phyloP scores from a whole-genome alignment of 2,797 vertebrate genomes.

The Poecilia picta region DNA sequence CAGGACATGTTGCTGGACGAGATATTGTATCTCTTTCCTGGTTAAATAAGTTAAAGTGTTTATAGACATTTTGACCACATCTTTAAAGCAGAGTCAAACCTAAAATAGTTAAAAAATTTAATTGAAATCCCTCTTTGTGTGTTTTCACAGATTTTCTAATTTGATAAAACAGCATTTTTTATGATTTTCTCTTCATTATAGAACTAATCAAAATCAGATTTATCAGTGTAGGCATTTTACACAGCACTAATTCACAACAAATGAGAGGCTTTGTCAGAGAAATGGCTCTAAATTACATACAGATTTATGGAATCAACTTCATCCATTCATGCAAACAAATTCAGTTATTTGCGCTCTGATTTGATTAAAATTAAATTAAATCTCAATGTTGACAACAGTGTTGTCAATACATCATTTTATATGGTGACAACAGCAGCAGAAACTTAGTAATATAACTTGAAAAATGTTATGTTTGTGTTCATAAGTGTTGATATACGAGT shows the following conservation, averaged over 20 bases:
- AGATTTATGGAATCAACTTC: neutral
- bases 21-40: neutral
- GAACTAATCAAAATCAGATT: neutral
- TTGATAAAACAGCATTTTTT: neutral
- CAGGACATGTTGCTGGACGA: neutral
- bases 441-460: neutral
- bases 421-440: neutral
- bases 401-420: neutral
- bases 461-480: neutral
- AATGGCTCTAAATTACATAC: neutral
- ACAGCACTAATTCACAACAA: neutral
- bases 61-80: neutral
- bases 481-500: too few species aligned
- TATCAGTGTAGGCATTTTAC: neutral
- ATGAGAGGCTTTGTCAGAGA: neutral
- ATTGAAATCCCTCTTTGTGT: neutral
- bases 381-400: neutral
- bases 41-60: neutral
- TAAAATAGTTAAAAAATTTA: neutral
- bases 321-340: neutral
- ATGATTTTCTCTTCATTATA: neutral
- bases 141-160: neutral
- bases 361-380: neutral
- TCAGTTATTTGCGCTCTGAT: neutral
- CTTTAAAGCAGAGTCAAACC: neutral